Evolutionary conservation across 2,113 vertebrate species (phyloP).

Genomic region (Megaceryle torquata): DNA sequence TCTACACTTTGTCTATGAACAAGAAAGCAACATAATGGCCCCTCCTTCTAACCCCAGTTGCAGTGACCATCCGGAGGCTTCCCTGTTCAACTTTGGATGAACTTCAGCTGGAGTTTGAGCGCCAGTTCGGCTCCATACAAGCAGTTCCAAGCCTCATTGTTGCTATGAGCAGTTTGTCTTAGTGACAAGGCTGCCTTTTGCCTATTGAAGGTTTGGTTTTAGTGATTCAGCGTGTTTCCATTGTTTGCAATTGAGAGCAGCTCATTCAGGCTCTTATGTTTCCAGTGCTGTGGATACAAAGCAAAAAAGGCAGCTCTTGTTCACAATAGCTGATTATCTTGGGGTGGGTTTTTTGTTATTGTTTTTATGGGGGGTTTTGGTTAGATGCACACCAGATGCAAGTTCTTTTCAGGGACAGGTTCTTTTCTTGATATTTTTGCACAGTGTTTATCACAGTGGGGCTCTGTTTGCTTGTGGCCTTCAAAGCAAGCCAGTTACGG

Average conservation of each 20-base stretch:
- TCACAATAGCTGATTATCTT: constrained; percentile 30
- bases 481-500: neutral
- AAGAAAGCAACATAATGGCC: neutral
- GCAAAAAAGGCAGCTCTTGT: neutral
- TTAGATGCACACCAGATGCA: neutral
- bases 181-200: constrained; percentile 48
- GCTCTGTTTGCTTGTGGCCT: neutral
- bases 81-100: constrained; percentile 46
- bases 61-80: constrained; percentile 25
- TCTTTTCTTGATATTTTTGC: constrained; percentile 11
- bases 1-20: neutral
- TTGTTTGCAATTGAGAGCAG: constrained; percentile 1
- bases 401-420: neutral
- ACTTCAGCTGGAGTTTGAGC: constrained; percentile 15
- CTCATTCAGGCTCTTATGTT: constrained; percentile 53
- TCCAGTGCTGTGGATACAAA: constrained; percentile 21
- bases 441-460: neutral
- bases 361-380: neutral
- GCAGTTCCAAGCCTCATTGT: constrained; percentile 30
- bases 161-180: constrained; percentile 41
- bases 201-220: constrained; percentile 28
- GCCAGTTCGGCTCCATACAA: constrained; percentile 10
- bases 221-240: constrained; percentile 53
- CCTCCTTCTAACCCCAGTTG: neutral
- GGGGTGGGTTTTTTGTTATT: neutral